phyloP scores from a whole-genome alignment of 23 tunicate species.

The Styela clava region DNA sequence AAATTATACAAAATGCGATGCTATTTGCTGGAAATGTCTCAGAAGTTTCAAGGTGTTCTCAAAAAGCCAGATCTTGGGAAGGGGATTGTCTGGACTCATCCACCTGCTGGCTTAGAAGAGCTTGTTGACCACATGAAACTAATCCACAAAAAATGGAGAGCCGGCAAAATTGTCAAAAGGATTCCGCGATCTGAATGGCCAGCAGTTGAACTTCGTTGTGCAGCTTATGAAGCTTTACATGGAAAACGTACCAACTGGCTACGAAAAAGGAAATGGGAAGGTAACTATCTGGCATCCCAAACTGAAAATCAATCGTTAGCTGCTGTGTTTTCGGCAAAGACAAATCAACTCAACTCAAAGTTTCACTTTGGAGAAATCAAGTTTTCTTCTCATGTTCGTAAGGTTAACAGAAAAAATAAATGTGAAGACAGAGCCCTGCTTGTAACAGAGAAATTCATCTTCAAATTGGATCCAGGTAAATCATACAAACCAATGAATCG shows the following conservation, averaged over 20 bases:
- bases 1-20: slow-evolving; percentile 82
- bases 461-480: slow-evolving; percentile 80
- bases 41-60: slow-evolving; percentile 59
- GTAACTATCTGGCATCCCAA: slow-evolving; percentile 78
- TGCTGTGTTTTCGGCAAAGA: slow-evolving; percentile 33
- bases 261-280: slow-evolving; percentile 74
- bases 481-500: slow-evolving; percentile 86
- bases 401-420: slow-evolving; percentile 87
- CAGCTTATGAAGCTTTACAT: slow-evolving; percentile 78
- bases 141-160: slow-evolving; percentile 89
- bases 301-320: slow-evolving; percentile 23
- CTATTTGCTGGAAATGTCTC: slow-evolving; percentile 80
- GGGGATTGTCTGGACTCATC: slow-evolving; percentile 60
- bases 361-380: slow-evolving; percentile 52
- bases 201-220: slow-evolving; percentile 50
- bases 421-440: slow-evolving; percentile 80
- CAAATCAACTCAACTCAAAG: slow-evolving; percentile 43
- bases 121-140: slow-evolving; percentile 64
- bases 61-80: slow-evolving; percentile 72
- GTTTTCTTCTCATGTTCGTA: slow-evolving; percentile 77
- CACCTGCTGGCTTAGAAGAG: slow-evolving; percentile 66
- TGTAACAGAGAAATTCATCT: slow-evolving; percentile 71
- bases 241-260: slow-evolving; percentile 66
- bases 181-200: slow-evolving; percentile 73
- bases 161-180: slow-evolving; percentile 50